Conservation (phyloP, 1,140 invertebrate species). For the Heliconius melpomene region DNA sequence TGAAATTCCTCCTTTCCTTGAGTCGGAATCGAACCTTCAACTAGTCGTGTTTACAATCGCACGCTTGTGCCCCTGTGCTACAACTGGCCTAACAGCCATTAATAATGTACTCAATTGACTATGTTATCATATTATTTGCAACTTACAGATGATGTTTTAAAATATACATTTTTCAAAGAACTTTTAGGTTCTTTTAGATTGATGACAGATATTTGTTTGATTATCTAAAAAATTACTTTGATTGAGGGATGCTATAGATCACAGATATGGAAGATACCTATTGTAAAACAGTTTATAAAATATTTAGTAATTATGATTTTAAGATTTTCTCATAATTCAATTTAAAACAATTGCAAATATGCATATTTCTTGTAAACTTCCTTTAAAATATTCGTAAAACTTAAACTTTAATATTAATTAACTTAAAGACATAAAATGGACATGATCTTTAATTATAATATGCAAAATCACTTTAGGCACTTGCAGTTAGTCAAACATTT, state of each 20-base stretch:
- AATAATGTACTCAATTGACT: conserved; percentile 22
- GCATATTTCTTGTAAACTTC: neutral
- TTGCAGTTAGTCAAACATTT: conserved; percentile 26
- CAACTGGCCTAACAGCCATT: neutral
- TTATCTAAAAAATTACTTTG: neutral
- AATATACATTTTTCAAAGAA: neutral
- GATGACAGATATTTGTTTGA: neutral
- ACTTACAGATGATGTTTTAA: neutral
- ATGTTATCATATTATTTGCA: neutral
- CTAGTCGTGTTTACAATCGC: too few species aligned
- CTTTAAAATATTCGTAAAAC: neutral
- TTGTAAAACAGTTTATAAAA: too few species aligned
- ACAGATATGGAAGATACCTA: neutral
- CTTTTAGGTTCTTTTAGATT: neutral
- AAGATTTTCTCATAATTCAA: neutral
- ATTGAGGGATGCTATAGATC: neutral
- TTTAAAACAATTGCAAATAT: neutral
- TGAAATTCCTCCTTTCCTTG: too few species aligned
- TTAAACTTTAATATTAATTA: neutral
- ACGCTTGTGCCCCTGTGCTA: too few species aligned
- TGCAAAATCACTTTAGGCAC: neutral
- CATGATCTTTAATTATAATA: neutral
- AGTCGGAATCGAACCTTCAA: too few species aligned
- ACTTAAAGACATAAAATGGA: neutral
- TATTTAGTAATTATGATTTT: neutral